Base-by-base conservation (phyloP, 2,113 vertebrate species). In the Gasterosteus nipponicus region DNA sequence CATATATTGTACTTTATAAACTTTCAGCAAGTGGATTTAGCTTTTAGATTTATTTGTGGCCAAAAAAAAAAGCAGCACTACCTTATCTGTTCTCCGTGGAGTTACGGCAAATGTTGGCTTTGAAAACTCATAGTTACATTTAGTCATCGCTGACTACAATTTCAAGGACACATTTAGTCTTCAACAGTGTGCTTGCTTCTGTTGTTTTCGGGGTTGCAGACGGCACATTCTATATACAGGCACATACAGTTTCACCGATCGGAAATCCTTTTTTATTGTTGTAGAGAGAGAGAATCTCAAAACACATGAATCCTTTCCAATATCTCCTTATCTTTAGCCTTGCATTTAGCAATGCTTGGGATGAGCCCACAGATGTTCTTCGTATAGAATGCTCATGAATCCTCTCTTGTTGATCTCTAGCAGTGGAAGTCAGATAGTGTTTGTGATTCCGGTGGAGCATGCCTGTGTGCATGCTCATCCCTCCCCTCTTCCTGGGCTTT, bases 401-500 rank as follows among this genome's bases (percentile, higher is more conserved):
- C 59, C 26, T 61, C 51, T 41, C 47, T 74, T 78, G 69, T 86
- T 62, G 22, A 78, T 78, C 42, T 64, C 76, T 62, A 64, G 29
- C 46, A 68, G 60, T 44, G n/a, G 41, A 19, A 65, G 72, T 81
- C 47, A 56, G 66, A 81, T 81, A 49, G 35, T 39, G 72, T 73
- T 54, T 78, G 68, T 71, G 70, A 53, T 73, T 76, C 39, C 78
- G 86, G 64, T 82, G 59, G 66, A 71, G 75, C 76, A 72, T 73
- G 79, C 15, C 63, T 86, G 69, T 51, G 11, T 77, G 78, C 73
- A 64, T 83, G 77, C 81, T 82, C 83, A 90, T 92, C 87, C 89
- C 89, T 90, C 86, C 89, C 84, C 82, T 90, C 78, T 91, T 86
- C 75, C 81, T 80, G 69, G 79, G 86, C 86, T 93, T 93, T 93